A percentile compares a stretch with the other conserved stretches of the same genome.
Conservation (phyloP, 2,888 invertebrate species). For the Nephrocerus scutellatus region DNA sequence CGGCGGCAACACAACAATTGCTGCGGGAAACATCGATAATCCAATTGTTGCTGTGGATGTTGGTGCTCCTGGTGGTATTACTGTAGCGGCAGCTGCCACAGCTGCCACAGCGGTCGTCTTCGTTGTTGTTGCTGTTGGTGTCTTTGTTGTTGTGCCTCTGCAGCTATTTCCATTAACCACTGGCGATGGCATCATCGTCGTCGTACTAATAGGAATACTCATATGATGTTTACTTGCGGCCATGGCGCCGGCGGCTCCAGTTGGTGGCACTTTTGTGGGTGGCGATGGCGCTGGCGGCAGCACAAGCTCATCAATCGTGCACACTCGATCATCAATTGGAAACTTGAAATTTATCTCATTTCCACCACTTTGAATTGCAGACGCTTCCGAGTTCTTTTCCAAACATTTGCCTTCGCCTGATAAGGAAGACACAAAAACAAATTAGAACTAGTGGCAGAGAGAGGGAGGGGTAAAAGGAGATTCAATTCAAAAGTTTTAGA, state of each 20-base stretch:
- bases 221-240: too few relatives aligned
- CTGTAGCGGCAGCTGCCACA: conserved; percentile 35
- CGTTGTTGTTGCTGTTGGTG: conserved; percentile 12
- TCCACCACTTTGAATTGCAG: conserved; percentile 29
- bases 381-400: conserved; percentile 42
- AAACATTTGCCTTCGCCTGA: conserved; percentile 44
- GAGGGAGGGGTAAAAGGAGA: conserved; percentile 6
- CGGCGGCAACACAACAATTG: neutral
- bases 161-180: too few relatives aligned
- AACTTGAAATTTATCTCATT: conserved; percentile 56
- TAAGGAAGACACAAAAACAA: conserved; percentile 13
- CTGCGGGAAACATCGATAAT: too few relatives aligned
- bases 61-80: conserved; percentile 39
- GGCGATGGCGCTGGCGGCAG: conserved; percentile 41
- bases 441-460: conserved; percentile 10
- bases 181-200: too few relatives aligned
- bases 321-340: conserved; percentile 49
- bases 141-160: neutral
- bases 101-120: conserved; percentile 28
- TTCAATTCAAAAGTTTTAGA: conserved; percentile 2
- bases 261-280: conserved; percentile 23
- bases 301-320: conserved; percentile 46
- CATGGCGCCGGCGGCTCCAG: conserved; percentile 1
- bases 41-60: conserved; percentile 23
- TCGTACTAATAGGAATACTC: too few relatives aligned